Evolutionary conservation across 2,113 vertebrate species (phyloP).

Genomic region (Epinephelus cyanopodus): DNA sequence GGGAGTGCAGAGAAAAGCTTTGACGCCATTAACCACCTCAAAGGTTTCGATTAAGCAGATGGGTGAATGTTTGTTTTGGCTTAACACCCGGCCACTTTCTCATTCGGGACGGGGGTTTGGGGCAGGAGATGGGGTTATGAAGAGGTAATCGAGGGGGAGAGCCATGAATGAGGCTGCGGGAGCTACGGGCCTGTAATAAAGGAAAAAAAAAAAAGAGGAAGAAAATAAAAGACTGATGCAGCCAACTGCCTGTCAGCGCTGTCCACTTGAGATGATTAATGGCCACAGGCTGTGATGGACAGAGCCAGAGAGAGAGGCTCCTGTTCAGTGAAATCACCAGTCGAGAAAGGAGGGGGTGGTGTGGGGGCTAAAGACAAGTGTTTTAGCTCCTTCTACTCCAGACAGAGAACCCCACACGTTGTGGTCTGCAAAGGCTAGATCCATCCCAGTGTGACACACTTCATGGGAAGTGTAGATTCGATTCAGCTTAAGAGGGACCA

Average conservation of each 20-base stretch:
- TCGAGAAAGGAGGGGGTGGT: conserved; percentile 12
- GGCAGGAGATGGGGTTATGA: conserved; percentile 18
- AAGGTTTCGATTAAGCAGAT: conserved; percentile 75
- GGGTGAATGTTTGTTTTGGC: conserved; percentile 76
- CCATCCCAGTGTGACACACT: conserved; percentile 51
- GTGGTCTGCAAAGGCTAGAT: conserved; percentile 23
- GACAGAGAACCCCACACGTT: conserved; percentile 61
- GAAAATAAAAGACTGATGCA: conserved; percentile 72
- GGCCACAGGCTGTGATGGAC: conserved; percentile 76
- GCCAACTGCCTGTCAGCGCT: conserved; percentile 80
- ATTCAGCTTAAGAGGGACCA: conserved; percentile 63
- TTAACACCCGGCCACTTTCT: conserved; percentile 65
- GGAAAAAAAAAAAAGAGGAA: conserved; percentile 24
- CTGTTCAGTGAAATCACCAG: conserved; percentile 70
- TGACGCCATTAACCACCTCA: conserved; percentile 64
- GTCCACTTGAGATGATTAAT: conserved; percentile 83
- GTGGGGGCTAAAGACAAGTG: conserved; percentile 55
- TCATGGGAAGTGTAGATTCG: conserved; percentile 55
- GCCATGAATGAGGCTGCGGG: conserved; percentile 34
- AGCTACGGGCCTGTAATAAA: conserved; percentile 48
- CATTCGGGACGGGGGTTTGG: conserved; percentile 41
- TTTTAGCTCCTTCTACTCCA: conserved; percentile 48
- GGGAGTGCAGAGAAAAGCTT: conserved; percentile 45
- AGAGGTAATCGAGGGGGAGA: not conserved
- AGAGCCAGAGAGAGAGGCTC: conserved; percentile 69